A percentile compares a stretch with the other conserved stretches of the same genome.
Evolutionary conservation across 2,888 invertebrate species (phyloP).

Genomic region (Hydrotaea cyrtoneurina): DNA sequence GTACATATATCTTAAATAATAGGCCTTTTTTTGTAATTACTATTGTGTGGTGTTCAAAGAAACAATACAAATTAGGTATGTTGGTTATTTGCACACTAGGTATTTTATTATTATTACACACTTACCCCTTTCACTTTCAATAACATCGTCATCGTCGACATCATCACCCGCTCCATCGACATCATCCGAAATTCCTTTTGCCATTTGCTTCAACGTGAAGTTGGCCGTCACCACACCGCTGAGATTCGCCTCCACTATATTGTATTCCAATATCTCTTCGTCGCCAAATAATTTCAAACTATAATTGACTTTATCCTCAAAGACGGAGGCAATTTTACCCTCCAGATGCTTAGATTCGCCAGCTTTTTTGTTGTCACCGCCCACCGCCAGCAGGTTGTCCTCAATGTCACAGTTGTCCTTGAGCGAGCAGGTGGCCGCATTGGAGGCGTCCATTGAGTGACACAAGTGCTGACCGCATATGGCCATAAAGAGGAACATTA

Average conservation of each 20-base stretch:
- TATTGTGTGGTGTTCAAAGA: no score
- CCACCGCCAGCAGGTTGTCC: conserved; percentile 73
- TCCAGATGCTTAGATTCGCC: conserved; percentile 73
- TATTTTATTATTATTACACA: no score
- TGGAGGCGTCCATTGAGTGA: conserved; percentile 68
- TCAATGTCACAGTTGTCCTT: conserved; percentile 78
- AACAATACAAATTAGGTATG: no score
- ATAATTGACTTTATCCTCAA: conserved; percentile 79
- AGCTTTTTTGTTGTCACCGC: conserved; percentile 66
- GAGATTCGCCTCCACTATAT: conserved; percentile 60
- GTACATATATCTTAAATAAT: no score
- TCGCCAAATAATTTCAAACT: conserved; percentile 77
- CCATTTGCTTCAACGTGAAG: conserved; percentile 69
- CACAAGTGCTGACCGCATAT: not conserved
- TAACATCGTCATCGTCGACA: conserved; percentile 67
- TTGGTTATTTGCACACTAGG: no score
- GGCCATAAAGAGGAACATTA: conserved; percentile 36
- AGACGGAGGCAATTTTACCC: conserved; percentile 77
- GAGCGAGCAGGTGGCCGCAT: conserved; percentile 75
- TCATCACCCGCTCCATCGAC: conserved; percentile 55
- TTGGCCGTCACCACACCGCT: conserved; percentile 60
- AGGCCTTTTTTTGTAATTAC: no score
- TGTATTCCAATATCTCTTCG: conserved; percentile 70
- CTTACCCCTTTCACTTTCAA: conserved; percentile 75
- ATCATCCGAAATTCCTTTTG: conserved; percentile 66